These are phyloP conservation scores for Achroia grisella DNA, from an alignment of 1,140 invertebrate species.

Conservation along the genomic window DNA sequence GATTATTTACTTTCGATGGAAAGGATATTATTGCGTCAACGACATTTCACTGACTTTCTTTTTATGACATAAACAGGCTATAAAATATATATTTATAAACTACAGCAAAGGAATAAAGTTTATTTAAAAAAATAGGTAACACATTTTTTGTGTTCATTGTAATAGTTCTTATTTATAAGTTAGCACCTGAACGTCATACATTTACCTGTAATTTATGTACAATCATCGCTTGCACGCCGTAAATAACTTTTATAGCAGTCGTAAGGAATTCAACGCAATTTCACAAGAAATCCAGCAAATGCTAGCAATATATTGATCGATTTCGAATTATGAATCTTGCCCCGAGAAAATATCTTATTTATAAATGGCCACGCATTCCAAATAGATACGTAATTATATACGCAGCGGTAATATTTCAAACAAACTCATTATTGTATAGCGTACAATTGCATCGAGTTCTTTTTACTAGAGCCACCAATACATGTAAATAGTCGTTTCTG, in stretches of 20 bases:
- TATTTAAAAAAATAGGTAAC: too few relatives aligned
- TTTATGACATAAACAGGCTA: too few relatives aligned
- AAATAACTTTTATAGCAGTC: conserved; percentile 23
- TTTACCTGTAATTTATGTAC: conserved; percentile 18
- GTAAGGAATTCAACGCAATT: conserved; percentile 25
- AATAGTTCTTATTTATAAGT: background rate
- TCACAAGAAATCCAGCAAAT: conserved; percentile 18
- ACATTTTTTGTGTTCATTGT: too few relatives aligned
- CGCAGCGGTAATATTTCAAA: conserved; percentile 39
- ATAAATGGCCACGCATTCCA: conserved; percentile 23
- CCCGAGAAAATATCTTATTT: conserved; percentile 32
- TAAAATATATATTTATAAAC: background rate
- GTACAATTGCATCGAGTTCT: conserved; percentile 16
- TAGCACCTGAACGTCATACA: background rate
- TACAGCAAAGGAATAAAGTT: too few relatives aligned
- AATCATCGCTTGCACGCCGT: conserved; percentile 15
- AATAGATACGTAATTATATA: conserved; percentile 52
- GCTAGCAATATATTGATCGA: conserved; percentile 26
- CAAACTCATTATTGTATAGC: conserved; percentile 20
- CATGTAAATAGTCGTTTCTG: conserved; percentile 28
- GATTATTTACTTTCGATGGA: too few relatives aligned
- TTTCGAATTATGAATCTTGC: conserved; percentile 21
- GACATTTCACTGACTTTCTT: too few relatives aligned
- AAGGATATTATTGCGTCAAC: too few relatives aligned
- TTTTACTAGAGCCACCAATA: conserved; percentile 30